Base-by-base conservation (phyloP, 2,113 vertebrate genomes). In the Telmatochromis sp. region DNA sequence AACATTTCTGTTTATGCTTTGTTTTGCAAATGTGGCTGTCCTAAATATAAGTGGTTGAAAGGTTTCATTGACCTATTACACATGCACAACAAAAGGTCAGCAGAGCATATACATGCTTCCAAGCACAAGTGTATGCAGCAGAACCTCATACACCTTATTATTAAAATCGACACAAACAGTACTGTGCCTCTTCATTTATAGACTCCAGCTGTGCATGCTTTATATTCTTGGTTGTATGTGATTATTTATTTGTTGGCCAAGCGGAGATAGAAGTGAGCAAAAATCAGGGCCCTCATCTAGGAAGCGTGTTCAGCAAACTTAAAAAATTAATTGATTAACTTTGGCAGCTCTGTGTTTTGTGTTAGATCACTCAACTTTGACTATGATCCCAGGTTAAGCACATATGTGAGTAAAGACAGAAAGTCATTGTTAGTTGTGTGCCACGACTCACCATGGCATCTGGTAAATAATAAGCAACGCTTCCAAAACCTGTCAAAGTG, bases 61-160 rank as follows among this genome's bases (percentile, higher is more conserved):
- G 83, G 58, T 88, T 82, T 87, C 63, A 83, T 53, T 92, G 87
- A 91, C 87, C 90, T 86, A 85, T 93, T 75, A 68, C 87, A 89
- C 40, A 79, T 7, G 21, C 15, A 45, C 47, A 50, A 45, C 55
- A 63, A 93, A 93, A 92, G 89, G 85, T 93, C 85, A 92, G 81
- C 15, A 23, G 19, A 54, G 28, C 5, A 26, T 33, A 65, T 31
- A 60, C 54, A 73, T 71, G 51, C 26, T 31, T 9, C 51, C 54
- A 83, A 23, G 73, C 23, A 28, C 17, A 45, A 26, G 54, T 26
- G 12, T 26, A 57, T 57, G 19, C 50, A 7, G 45, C 57, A 55
- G 15, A 9, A 21, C 81, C 26, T 31, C 14, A 83, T 21, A 57
- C 28, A 80, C 47, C 28, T 84, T 68, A 86, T 89, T 35, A 75